phyloP scores from a whole-genome alignment of 2,797 vertebrate species.

The Sebastes vulpes region DNA sequence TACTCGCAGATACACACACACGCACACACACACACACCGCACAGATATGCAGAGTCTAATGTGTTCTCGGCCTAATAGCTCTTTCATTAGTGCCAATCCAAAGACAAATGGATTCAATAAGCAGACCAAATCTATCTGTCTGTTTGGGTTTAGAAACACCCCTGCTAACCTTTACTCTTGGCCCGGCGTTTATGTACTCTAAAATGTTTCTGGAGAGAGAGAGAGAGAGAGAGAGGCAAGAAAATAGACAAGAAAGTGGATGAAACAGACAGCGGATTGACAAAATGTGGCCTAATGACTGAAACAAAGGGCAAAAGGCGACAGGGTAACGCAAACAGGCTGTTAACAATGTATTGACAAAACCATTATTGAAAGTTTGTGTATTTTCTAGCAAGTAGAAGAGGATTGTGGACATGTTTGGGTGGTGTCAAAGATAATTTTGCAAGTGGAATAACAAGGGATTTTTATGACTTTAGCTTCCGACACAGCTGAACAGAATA shows the following conservation, averaged over 20 bases:
- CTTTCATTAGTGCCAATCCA: conserved; percentile 79
- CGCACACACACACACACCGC: conserved; percentile 9
- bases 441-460: conserved; percentile 3
- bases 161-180: conserved; percentile 15
- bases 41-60: conserved; percentile 54
- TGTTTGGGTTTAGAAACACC: conserved; percentile 68
- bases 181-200: conserved; percentile 45
- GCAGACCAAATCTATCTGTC: conserved; percentile 72
- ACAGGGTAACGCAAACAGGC: conserved; percentile 29
- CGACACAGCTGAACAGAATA: conserved; percentile 9
- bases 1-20: conserved; percentile 22
- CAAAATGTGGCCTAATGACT: conserved; percentile 33
- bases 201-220: conserved; percentile 21
- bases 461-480: conserved; percentile 15
- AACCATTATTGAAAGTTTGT: conserved; percentile 24
- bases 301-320: not conserved
- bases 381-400: conserved; percentile 17
- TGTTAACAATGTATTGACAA: conserved; percentile 43
- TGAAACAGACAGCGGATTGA: conserved; percentile 34
- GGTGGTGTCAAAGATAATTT: not conserved
- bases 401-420: conserved; percentile 15
- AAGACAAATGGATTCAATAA: conserved; percentile 79
- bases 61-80: conserved; percentile 69
- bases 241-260: conserved; percentile 37
- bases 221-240: not conserved